Base-by-base conservation (phyloP, 2,797 vertebrate species). In the Lagodon rhomboides region DNA sequence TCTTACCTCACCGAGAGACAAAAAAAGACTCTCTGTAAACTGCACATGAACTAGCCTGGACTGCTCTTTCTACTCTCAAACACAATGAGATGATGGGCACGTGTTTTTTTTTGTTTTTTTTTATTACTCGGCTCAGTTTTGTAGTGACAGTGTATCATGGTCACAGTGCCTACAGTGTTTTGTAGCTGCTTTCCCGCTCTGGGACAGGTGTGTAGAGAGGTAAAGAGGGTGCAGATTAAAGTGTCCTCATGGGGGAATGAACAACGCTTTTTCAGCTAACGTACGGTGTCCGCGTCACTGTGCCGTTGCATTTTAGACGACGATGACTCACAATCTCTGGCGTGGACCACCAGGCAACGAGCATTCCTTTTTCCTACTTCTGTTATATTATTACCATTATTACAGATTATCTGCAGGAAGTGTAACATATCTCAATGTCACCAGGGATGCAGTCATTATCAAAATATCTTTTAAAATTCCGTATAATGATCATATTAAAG, bases 111-210 rank as follows among this genome's bases (percentile, higher is more conserved):
- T 62, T 71, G 54, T 38, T 68, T 75, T 75, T 51, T 81, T 83
- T 84, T 83, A 54, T 74, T 88, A 80, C 79, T 80, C 82, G 56
- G 55, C 76, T 88, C 61, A 76, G 63, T 91, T 93, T 87, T 90
- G 75, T 90, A 89, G 89, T 87, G 76, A 77, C 89, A 66, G 75
- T 82, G 91, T 85, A 79, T 85, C 82, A 84, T 78, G 82, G 87
- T 93, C 89, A 81, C 87, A 87, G 94, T 95, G 93, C 94, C 94
- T 94, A 77, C 82, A 79, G 87, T 90, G 80, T 92, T 94, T 93
- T 85, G 86, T 88, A 88, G 89, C 84, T 78, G 75, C 90, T 87
- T 81, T 83, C 47, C 70, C 84, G 81, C 84, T 80, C 47, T 60
- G 53, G 71, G 56, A 67, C 3, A 27, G 72, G 61, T 55, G 47